phyloP scores from a whole-genome alignment of 2,797 vertebrate species.

The Characodon lateralis region DNA sequence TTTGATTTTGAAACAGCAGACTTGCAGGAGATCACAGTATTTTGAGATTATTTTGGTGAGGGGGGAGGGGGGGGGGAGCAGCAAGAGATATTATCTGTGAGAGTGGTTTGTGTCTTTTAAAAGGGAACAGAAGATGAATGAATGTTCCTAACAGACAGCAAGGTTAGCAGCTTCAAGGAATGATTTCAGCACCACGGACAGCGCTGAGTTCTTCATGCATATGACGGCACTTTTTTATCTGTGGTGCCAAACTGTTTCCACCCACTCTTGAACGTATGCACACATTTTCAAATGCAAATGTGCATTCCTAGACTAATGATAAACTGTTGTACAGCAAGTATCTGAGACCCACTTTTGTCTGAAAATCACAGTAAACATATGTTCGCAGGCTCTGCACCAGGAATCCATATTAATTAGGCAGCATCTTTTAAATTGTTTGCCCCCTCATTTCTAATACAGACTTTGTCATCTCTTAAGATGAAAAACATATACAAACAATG shows the following conservation, averaged over 20 bases:
- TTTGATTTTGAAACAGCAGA: slow-evolving; percentile 54
- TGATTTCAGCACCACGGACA: slow-evolving; percentile 78
- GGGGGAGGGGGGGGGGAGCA: background rate
- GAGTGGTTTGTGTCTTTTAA: slow-evolving; percentile 6
- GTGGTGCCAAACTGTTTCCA: slow-evolving; percentile 36
- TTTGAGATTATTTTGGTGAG: slow-evolving; percentile 21
- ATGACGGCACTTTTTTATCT: slow-evolving; percentile 50
- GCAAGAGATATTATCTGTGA: slow-evolving; percentile 17
- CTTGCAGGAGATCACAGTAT: slow-evolving; percentile 64
- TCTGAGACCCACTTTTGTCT: slow-evolving; percentile 30
- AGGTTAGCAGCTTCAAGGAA: slow-evolving; percentile 33
- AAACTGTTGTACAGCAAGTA: slow-evolving; percentile 27
- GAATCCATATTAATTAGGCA: slow-evolving; percentile 27
- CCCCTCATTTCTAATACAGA: slow-evolving; percentile 13
- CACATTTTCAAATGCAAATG: slow-evolving; percentile 23
- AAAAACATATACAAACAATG: background rate
- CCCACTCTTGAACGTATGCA: slow-evolving; percentile 13
- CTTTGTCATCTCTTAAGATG: slow-evolving; percentile 11
- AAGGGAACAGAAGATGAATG: slow-evolving; percentile 48
- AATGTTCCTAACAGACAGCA: slow-evolving; percentile 33
- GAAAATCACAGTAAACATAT: slow-evolving; percentile 39
- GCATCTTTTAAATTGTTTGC: slow-evolving; percentile 30
- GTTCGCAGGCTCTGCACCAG: slow-evolving; percentile 17
- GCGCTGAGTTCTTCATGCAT: slow-evolving; percentile 42
- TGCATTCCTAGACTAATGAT: slow-evolving; percentile 45